phyloP scores from a whole-genome alignment of 2,888 invertebrate genomes.

The Sicus ferrugineus region DNA sequence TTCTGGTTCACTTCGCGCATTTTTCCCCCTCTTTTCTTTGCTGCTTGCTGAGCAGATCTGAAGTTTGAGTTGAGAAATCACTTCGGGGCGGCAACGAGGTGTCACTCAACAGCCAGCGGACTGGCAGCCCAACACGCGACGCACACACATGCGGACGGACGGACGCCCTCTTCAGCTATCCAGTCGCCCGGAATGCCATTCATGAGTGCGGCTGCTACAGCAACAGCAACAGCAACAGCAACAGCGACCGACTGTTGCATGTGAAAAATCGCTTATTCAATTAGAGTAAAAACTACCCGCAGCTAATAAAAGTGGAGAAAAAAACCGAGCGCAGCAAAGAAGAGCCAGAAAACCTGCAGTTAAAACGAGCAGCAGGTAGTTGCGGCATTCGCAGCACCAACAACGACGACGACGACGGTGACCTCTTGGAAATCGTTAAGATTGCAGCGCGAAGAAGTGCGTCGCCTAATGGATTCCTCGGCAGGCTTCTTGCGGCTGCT shows the following conservation, averaged over 20 bases:
- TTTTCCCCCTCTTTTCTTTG: background rate
- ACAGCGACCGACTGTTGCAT: background rate
- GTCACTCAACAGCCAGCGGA: background rate
- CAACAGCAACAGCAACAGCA: no score
- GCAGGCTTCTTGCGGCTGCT: background rate
- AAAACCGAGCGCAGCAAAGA: no score
- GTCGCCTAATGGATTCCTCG: background rate
- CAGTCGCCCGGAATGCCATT: no score
- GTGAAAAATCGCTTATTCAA: background rate
- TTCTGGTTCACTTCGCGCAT: background rate
- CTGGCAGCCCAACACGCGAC: no score
- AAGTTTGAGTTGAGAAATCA: background rate
- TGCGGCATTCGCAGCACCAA: no score
- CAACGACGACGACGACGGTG: background rate
- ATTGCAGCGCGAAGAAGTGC: background rate
- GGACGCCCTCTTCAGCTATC: background rate
- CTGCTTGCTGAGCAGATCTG: background rate
- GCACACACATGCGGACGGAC: background rate
- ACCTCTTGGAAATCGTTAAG: background rate
- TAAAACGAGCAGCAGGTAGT: no score
- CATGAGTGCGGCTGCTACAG: no score
- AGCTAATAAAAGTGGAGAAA: background rate
- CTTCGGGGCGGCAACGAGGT: background rate
- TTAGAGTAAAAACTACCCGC: background rate
- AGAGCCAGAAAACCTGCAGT: no score